phyloP scores from a whole-genome alignment of 1,140 invertebrate species.

The Gonatopus flavifemur region DNA sequence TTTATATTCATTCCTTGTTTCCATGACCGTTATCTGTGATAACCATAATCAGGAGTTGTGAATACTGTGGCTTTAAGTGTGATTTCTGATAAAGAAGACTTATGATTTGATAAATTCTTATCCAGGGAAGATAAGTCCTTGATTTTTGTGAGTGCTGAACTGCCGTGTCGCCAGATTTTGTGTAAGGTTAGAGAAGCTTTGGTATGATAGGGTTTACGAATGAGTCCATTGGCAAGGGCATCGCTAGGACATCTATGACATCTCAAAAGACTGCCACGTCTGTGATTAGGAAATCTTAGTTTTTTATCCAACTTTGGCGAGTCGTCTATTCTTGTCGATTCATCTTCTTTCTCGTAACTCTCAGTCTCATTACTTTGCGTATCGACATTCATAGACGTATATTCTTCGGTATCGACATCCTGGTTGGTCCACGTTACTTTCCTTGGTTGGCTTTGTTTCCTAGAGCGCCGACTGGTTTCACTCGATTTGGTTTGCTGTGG shows the following conservation, averaged over 20 bases:
- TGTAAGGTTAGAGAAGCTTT: slow-evolving; percentile 54
- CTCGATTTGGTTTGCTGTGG: neutral
- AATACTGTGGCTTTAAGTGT: slow-evolving; percentile 35
- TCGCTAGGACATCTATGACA: slow-evolving; percentile 32
- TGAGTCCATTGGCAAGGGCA: slow-evolving; percentile 19
- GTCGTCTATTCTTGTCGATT: neutral
- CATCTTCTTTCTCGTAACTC: slow-evolving; percentile 4
- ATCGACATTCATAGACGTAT: neutral
- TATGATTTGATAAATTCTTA: neutral
- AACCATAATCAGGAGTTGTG: slow-evolving; percentile 29
- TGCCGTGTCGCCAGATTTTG: slow-evolving; percentile 51
- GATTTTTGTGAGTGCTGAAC: too few relatives aligned
- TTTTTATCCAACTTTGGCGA: neutral
- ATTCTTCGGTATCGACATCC: slow-evolving; percentile 1
- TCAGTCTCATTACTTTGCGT: slow-evolving; percentile 2
- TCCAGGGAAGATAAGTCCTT: neutral
- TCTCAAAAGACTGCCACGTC: slow-evolving; percentile 4
- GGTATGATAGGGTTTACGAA: slow-evolving; percentile 50
- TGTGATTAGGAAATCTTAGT: neutral
- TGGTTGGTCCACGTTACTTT: slow-evolving; percentile 35
- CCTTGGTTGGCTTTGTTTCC: slow-evolving; percentile 54
- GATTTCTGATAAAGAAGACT: slow-evolving; percentile 16
- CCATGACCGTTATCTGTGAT: slow-evolving; percentile 39
- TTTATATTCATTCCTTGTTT: too few relatives aligned
- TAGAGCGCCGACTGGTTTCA: slow-evolving; percentile 35